These are phyloP conservation scores for Astropecten irregularis DNA, from an alignment of 53 echinoderm and acorn worm genomes.

Conservation along the genomic window DNA sequence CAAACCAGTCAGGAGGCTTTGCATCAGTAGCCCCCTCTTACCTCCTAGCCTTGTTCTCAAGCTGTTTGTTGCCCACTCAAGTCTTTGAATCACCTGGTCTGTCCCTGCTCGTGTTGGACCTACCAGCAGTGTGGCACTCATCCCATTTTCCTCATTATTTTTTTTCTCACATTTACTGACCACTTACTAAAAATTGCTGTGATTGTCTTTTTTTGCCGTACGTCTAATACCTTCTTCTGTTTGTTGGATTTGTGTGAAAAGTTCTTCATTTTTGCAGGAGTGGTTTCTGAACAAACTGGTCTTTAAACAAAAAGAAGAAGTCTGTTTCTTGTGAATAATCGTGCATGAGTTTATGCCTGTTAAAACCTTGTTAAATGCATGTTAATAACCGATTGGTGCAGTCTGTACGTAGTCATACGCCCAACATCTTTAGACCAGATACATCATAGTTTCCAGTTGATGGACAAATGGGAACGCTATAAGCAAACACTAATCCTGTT, in stretches of 20 bases:
- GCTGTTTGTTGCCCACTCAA: slow-evolving; percentile 6
- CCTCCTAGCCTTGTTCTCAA: slow-evolving; percentile 40
- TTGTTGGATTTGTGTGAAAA: slow-evolving; percentile 6
- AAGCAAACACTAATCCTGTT: too few relatives aligned
- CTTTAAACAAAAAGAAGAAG: too few relatives aligned
- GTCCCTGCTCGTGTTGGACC: slow-evolving; percentile 32
- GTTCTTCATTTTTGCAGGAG: slow-evolving; percentile 1
- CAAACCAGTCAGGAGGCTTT: too few relatives aligned
- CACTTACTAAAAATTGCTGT: slow-evolving; percentile 43
- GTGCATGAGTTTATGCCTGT: slow-evolving; percentile 22
- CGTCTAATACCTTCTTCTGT: slow-evolving; percentile 10
- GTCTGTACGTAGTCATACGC: too few relatives aligned
- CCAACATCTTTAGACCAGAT: too few relatives aligned
- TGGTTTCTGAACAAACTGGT: too few relatives aligned
- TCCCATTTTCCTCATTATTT: slow-evolving; percentile 5
- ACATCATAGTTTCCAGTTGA: too few relatives aligned
- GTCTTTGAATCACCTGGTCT: not conserved
- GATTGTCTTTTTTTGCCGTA: slow-evolving; percentile 14
- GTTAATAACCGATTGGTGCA: not conserved
- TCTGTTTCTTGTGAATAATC: not conserved
- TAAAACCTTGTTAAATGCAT: not conserved
- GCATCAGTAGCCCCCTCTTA: too few relatives aligned
- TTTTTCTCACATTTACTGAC: slow-evolving; percentile 27
- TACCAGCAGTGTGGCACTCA: slow-evolving; percentile 17
- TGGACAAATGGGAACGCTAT: too few relatives aligned